phyloP scores from a whole-genome alignment of 2,797 vertebrate species.

The Botia almorhae region DNA sequence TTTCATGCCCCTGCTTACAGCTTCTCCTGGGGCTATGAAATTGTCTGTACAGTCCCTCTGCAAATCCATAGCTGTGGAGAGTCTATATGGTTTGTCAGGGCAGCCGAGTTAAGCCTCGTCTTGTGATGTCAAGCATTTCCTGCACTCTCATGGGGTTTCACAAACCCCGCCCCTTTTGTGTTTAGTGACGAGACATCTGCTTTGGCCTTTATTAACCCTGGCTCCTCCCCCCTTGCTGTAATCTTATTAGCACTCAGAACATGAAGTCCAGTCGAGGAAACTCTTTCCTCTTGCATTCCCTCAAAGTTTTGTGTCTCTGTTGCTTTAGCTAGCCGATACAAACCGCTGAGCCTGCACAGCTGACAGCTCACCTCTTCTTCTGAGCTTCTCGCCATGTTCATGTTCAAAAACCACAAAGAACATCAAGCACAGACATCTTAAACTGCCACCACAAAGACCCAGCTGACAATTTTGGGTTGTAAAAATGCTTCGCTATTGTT shows the following conservation, averaged over 20 bases:
- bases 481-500: no score
- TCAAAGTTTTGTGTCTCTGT: neutral
- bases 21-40: conserved; percentile 29
- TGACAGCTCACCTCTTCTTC: neutral
- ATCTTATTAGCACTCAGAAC: conserved; percentile 51
- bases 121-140: conserved; percentile 32
- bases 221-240: conserved; percentile 29
- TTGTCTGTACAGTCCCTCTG: conserved; percentile 15
- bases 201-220: conserved; percentile 14
- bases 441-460: no score
- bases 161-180: conserved; percentile 1
- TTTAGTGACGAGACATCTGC: neutral
- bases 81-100: conserved; percentile 5
- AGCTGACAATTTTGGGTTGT: no score
- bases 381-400: neutral
- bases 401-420: neutral
- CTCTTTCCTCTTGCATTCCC: conserved; percentile 26
- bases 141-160: conserved; percentile 5
- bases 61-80: conserved; percentile 26
- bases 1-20: conserved; percentile 49
- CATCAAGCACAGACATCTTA: neutral
- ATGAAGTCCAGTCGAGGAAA: conserved; percentile 19
- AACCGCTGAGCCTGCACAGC: neutral
- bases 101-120: conserved; percentile 6
- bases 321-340: neutral